Percentiles rank a stretch among this genome's conserved stretches.
phyloP scores from a whole-genome alignment of 2,797 vertebrate species.

The Morelia viridis region DNA sequence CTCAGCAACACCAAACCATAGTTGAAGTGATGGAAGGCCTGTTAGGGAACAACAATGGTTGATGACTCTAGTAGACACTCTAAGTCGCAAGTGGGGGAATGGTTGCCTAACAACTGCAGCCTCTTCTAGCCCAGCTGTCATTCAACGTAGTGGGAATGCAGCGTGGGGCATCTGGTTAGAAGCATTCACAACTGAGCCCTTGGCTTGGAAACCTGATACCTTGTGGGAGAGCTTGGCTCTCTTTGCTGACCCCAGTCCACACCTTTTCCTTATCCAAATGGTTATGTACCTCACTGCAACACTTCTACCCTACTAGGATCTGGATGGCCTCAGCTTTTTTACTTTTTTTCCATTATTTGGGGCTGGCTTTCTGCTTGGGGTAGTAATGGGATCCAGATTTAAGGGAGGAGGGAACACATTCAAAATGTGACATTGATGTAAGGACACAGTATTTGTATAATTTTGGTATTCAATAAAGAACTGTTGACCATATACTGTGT shows the following conservation, averaged over 20 bases:
- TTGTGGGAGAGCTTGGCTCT: background rate
- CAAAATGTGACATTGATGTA: constrained; percentile 43
- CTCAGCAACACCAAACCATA: background rate
- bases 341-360: background rate
- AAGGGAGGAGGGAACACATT: constrained; percentile 17
- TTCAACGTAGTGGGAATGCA: background rate
- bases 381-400: background rate
- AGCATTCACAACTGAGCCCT: background rate
- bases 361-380: constrained; percentile 1
- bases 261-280: background rate
- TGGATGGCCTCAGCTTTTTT: background rate
- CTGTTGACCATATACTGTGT: constrained; percentile 8
- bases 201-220: background rate
- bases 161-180: background rate
- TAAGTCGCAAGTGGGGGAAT: background rate
- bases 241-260: background rate
- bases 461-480: constrained; percentile 33
- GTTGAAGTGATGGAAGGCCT: background rate
- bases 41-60: background rate
- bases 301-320: background rate
- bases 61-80: background rate
- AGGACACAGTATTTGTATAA: constrained; percentile 31
- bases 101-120: background rate
- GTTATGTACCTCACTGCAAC: background rate
- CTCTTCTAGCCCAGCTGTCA: background rate